Base-by-base conservation (phyloP, 1,140 invertebrate species). In the Triops longicaudatus region DNA sequence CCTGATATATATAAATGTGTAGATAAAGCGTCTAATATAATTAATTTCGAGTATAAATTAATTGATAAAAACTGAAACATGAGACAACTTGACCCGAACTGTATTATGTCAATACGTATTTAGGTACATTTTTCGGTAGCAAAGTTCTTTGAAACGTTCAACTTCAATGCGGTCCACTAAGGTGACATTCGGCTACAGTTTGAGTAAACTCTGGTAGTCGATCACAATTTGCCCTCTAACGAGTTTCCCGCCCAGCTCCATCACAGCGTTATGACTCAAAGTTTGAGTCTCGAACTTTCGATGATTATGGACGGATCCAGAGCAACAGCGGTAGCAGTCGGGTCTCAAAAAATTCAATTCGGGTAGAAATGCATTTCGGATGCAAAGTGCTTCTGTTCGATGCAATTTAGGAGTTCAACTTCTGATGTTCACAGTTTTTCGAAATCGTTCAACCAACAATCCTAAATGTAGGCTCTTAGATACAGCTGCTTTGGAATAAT, bases 191-290 rank as follows among this genome's bases (percentile, higher is more conserved):
- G 79, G 77, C 72, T 14, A 44, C 41, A 78, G 78, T 27, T 74
- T 73, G 41, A 44, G 27, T 7, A 85, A 83, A 63, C 85, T 81
- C 50, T 85, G 81, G 81, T 88, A 87, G 84, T 89, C 88, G 37
- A 90, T 81, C 0, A 89, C 85, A 78, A 89, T 85, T 82, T 88
- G 87, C 1, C 89, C 89, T 79, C 89, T 83, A 0, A 88, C 89
- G 78, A 84, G 84, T 14, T 79, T 80, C 26, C 88, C 88, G 74
- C 81, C 79, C 11, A 90, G 82, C 80, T 90, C 88, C 2, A 90
- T 86, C 26, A 86, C 86, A 5, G 85, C 86, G 79, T 88, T 84
- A 81, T 85, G 84, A 1, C 79, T n/a, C n/a, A n/a, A n/a, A n/a
- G n/a, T n/a, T n/a, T n/a, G n/a, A n/a, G n/a, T n/a, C n/a, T 77